Conservation (phyloP, 2,797 vertebrate genomes). For the Bradypus variegatus region DNA sequence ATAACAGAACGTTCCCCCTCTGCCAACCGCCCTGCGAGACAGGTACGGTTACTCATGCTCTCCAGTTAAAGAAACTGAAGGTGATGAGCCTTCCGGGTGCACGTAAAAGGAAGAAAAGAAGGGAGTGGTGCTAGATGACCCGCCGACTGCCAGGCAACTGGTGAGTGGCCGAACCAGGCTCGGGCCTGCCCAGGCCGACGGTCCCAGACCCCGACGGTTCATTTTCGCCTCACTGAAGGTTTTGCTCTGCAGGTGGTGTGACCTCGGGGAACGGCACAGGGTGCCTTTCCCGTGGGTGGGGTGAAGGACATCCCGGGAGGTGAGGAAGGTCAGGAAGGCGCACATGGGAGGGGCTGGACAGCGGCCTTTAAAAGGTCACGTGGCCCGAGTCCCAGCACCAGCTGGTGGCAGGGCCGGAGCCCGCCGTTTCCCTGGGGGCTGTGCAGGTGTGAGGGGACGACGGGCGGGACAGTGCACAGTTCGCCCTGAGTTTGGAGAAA, state of each 20-base stretch:
- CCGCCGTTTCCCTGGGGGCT: not conserved
- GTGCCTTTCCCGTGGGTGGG: not conserved
- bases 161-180: not conserved
- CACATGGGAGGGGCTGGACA: no score
- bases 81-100: no score
- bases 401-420: not conserved
- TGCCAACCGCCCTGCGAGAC: not conserved
- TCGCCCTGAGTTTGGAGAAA: not conserved
- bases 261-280: rapidly evolving
- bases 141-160: not conserved
- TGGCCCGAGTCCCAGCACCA: not conserved
- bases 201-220: not conserved
- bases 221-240: rapidly evolving
- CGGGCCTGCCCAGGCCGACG: no score
- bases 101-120: no score
- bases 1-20: not conserved
- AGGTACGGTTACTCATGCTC: not conserved
- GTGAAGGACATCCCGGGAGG: rapidly evolving
- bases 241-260: not conserved
- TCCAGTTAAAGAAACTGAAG: not conserved
- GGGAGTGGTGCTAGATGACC: not conserved
- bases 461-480: rapidly evolving
- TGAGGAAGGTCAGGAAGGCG: not conserved
- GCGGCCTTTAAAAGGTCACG: rapidly evolving
- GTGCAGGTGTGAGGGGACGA: rapidly evolving